Evolutionary conservation across 2,888 invertebrate genomes (phyloP).

Genomic region (Lordiphosa fenestrarum): DNA sequence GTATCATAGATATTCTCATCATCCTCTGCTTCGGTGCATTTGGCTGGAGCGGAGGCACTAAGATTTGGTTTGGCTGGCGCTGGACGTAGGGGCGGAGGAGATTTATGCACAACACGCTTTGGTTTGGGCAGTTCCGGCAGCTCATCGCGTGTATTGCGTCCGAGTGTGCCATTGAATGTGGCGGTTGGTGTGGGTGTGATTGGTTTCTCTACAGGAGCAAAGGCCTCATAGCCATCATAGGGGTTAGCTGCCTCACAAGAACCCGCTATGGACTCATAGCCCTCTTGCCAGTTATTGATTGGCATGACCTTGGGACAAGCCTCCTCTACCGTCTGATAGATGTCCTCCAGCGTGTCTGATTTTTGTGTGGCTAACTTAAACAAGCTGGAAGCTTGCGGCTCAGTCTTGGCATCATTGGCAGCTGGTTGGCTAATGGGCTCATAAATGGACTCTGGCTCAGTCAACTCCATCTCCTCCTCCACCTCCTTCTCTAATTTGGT

Average conservation of each 20-base stretch:
- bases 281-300: constrained; percentile 57
- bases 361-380: constrained; percentile 36
- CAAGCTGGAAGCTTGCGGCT: constrained; percentile 56
- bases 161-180: constrained; percentile 57
- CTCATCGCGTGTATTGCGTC: constrained; percentile 76
- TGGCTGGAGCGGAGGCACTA: constrained; percentile 13
- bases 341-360: constrained; percentile 54
- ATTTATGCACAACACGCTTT: constrained; percentile 73
- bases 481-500: neutral
- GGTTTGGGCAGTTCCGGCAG: constrained; percentile 76
- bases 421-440: constrained; percentile 50
- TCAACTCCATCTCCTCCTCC: neutral
- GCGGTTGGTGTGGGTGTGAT: constrained; percentile 45
- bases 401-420: constrained; percentile 60
- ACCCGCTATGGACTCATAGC: constrained; percentile 77
- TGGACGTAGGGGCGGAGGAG: constrained; percentile 52
- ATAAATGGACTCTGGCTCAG: constrained; percentile 55
- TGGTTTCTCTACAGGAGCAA: constrained; percentile 47
- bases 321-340: constrained; percentile 78
- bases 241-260: constrained; percentile 39
- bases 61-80: constrained; percentile 50
- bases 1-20: constrained; percentile 85
- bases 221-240: constrained; percentile 78
- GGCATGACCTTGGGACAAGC: constrained; percentile 23
- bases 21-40: constrained; percentile 38